phyloP scores from a whole-genome alignment of 2,888 invertebrate genomes.

The Chloroclystis v-ata region DNA sequence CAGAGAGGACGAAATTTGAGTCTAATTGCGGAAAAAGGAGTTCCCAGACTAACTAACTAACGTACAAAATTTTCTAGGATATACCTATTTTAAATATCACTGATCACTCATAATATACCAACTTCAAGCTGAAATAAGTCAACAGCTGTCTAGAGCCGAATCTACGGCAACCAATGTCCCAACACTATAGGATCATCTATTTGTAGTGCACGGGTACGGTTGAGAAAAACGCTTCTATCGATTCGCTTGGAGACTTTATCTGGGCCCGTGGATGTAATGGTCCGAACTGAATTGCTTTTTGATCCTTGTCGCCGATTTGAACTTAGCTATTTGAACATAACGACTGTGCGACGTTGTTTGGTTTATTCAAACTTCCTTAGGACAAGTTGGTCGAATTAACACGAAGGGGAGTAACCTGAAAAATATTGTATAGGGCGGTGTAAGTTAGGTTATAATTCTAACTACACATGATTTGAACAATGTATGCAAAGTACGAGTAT shows the following conservation, averaged over 20 bases:
- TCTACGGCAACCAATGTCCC: background rate
- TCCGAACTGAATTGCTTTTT: constrained; percentile 27
- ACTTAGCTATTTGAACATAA: constrained; percentile 24
- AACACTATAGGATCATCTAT: constrained; percentile 11
- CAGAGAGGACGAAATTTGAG: no score
- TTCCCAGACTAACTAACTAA: no score
- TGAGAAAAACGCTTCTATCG: constrained; percentile 21
- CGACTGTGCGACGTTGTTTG: constrained; percentile 19
- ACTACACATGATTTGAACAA: no score
- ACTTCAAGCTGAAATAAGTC: no score
- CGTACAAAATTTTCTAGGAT: no score
- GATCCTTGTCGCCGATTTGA: constrained; percentile 24
- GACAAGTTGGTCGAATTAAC: constrained; percentile 1
- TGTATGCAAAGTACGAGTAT: no score
- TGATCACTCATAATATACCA: no score
- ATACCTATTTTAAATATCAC: no score
- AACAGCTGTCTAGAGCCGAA: background rate
- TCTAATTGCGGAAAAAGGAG: no score
- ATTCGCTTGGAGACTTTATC: constrained; percentile 21
- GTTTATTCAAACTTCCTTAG: constrained; percentile 13
- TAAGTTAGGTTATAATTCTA: no score
- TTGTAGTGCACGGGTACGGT: constrained; percentile 13
- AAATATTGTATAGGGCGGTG: no score
- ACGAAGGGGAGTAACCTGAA: no score
- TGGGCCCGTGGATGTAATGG: constrained; percentile 26